Evolutionary conservation across 2,888 invertebrate species (phyloP).

Genomic region (Macrosiphum euphorbiae): DNA sequence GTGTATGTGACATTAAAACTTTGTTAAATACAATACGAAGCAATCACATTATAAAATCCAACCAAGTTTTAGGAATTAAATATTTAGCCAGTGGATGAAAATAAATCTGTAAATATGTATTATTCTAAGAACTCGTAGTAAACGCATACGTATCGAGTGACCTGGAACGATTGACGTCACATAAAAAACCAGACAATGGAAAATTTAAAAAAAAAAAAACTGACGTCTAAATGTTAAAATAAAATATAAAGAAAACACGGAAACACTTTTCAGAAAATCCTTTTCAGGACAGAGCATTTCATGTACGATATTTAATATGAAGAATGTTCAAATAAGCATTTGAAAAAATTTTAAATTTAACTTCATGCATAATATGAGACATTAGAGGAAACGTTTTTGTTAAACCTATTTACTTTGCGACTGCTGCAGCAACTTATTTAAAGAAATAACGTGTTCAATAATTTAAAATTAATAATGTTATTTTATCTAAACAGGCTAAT

Average conservation of each 20-base stretch:
- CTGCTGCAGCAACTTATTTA: neutral
- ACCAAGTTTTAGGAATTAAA: neutral
- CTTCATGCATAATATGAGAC: neutral
- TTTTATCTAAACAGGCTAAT: neutral
- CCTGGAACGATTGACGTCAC: conserved; percentile 34
- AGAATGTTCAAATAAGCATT: neutral
- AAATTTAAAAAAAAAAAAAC: neutral
- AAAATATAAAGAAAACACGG: neutral
- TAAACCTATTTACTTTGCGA: neutral
- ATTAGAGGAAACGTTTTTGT: neutral
- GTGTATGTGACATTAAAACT: neutral
- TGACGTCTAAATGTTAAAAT: neutral
- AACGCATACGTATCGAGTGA: neutral
- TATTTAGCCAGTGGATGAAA: neutral
- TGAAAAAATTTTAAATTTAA: neutral
- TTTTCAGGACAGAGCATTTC: neutral
- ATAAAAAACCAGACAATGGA: neutral
- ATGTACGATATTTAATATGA: neutral
- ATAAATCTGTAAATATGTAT: neutral
- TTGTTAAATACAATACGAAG: neutral
- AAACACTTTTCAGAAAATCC: neutral
- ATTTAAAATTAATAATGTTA: neutral
- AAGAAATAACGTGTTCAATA: neutral
- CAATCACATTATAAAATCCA: neutral
- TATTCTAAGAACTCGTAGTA: neutral